Conservation (phyloP, 2,113 vertebrate genomes). For the Notiomystis cincta region DNA sequence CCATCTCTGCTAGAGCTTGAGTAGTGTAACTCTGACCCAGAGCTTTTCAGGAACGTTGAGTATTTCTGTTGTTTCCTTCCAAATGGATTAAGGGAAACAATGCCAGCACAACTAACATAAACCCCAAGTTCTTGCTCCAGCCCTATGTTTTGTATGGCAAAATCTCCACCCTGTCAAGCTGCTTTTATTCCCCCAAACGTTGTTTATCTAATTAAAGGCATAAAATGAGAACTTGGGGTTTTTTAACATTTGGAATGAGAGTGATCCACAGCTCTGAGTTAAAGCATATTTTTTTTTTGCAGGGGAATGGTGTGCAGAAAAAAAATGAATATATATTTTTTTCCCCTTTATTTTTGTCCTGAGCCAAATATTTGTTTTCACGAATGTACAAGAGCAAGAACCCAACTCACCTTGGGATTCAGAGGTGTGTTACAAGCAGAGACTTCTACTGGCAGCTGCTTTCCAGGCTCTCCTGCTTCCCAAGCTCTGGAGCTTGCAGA, state of each 20-base stretch:
- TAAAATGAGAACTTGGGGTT: not conserved
- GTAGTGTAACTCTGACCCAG: not conserved
- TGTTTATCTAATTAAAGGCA: not conserved
- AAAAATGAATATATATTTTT: not conserved
- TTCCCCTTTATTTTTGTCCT: not conserved
- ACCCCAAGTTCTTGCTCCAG: not conserved
- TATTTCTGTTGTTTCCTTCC: not conserved
- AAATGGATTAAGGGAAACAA: not conserved
- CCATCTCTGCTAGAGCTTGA: not conserved
- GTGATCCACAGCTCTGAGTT: not conserved
- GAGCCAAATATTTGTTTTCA: not conserved
- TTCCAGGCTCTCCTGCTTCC: not conserved
- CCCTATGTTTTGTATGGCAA: not conserved
- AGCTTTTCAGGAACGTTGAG: not conserved
- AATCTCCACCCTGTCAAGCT: not conserved
- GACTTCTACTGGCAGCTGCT: not conserved
- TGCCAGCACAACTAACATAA: not conserved
- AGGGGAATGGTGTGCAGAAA: not conserved
- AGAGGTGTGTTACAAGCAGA: not conserved
- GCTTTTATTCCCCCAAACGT: not conserved
- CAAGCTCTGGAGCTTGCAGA: not conserved
- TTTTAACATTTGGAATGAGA: not conserved
- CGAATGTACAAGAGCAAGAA: not conserved
- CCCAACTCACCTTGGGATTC: not conserved
- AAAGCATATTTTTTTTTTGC: not conserved